Evolutionary conservation across 53 echinoderm and acorn worm genomes (phyloP).

Genomic region (Astropecten irregularis): DNA sequence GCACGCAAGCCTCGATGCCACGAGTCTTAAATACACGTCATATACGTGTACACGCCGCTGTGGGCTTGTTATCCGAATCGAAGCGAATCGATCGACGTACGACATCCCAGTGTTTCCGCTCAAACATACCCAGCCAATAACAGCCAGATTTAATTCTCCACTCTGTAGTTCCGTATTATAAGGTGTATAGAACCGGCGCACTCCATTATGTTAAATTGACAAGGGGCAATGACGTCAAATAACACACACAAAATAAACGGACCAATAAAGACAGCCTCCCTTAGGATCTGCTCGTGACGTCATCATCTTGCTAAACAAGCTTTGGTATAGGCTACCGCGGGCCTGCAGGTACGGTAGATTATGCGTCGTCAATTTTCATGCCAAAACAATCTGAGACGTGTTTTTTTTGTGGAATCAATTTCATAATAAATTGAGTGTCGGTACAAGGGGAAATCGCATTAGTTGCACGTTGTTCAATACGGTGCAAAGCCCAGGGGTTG

Average conservation of each 20-base stretch:
- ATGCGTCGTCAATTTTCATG: no score
- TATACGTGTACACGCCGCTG: no score
- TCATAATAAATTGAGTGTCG: no score
- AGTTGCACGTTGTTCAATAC: no score
- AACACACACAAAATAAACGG: conserved; percentile 25
- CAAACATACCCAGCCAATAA: conserved; percentile 33
- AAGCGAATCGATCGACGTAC: conserved; percentile 11
- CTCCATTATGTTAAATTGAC: conserved; percentile 14
- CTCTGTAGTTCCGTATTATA: background rate
- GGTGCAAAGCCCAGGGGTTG: no score
- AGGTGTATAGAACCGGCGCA: background rate
- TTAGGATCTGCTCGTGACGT: conserved; percentile 31
- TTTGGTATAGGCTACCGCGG: no score
- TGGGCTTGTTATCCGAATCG: conserved; percentile 33
- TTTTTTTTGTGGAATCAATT: no score
- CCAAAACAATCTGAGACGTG: no score
- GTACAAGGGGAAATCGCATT: no score
- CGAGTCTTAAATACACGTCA: no score
- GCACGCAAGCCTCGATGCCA: no score
- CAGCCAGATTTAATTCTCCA: conserved; percentile 10
- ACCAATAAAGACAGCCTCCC: conserved; percentile 18
- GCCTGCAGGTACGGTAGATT: no score
- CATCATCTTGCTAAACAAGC: conserved; percentile 5
- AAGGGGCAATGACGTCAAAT: conserved; percentile 30
- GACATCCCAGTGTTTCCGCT: conserved; percentile 40